phyloP scores from a whole-genome alignment of 2,797 vertebrate species.

The Cossypha heuglini region DNA sequence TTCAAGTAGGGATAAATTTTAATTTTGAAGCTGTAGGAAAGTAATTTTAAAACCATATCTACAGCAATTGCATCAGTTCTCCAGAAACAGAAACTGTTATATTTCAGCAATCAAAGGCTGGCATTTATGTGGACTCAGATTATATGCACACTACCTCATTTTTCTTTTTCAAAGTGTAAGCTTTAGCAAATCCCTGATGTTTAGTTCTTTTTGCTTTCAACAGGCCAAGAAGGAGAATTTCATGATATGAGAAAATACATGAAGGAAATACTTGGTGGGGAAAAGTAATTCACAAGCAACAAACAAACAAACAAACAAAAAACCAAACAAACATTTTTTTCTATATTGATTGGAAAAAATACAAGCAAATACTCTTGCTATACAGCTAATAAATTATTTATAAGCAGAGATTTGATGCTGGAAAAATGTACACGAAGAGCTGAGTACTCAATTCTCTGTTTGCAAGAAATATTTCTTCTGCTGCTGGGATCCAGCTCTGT shows the following conservation, averaged over 20 bases:
- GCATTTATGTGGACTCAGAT: neutral
- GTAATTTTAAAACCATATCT: neutral
- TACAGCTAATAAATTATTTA: constrained; percentile 44
- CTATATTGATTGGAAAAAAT: neutral
- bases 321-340: neutral
- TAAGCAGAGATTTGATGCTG: neutral
- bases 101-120: neutral
- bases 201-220: neutral
- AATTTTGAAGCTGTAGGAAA: neutral
- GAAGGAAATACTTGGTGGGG: neutral
- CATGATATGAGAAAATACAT: neutral
- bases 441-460: neutral
- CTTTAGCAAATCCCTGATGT: neutral
- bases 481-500: neutral
- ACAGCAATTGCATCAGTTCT: neutral
- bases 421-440: neutral
- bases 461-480: neutral
- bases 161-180: neutral
- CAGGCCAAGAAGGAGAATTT: neutral
- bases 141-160: fast-evolving
- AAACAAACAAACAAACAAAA: neutral
- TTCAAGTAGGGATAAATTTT: neutral
- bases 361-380: neutral
- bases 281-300: neutral
- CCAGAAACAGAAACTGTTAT: neutral